phyloP scores from a whole-genome alignment of 2,113 vertebrate species.

The Anguilla japonica region DNA sequence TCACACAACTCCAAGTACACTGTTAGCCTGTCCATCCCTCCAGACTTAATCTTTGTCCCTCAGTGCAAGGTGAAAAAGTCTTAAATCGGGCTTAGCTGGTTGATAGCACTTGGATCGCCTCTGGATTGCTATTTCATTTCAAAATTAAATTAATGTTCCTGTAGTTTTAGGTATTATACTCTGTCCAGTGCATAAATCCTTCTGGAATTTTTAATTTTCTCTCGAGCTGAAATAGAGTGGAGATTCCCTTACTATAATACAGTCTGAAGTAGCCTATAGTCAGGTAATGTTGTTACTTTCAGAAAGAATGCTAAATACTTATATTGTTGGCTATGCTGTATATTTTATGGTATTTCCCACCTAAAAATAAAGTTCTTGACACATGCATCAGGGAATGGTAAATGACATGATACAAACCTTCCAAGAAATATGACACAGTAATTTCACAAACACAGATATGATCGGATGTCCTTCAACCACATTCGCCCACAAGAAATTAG shows the following conservation, averaged over 20 bases:
- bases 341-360: not conserved
- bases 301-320: not conserved
- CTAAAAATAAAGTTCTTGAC: not conserved
- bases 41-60: conserved; percentile 3
- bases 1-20: not conserved
- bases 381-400: not conserved
- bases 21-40: not conserved
- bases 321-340: not conserved
- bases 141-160: not conserved
- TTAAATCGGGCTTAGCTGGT: not conserved
- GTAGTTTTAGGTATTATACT: not conserved
- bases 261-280: not conserved
- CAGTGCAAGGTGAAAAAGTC: conserved; percentile 1
- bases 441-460: not conserved
- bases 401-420: not conserved
- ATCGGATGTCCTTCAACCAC: not conserved
- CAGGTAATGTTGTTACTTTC: not conserved
- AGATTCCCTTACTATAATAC: not conserved
- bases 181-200: not conserved
- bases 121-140: not conserved
- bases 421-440: not conserved
- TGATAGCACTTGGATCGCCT: conserved; percentile 6
- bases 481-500: not conserved
- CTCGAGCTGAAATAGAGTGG: not conserved
- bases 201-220: not conserved